Evolutionary conservation across 2,113 vertebrate species (phyloP).

Genomic region (Aythya baeri): DNA sequence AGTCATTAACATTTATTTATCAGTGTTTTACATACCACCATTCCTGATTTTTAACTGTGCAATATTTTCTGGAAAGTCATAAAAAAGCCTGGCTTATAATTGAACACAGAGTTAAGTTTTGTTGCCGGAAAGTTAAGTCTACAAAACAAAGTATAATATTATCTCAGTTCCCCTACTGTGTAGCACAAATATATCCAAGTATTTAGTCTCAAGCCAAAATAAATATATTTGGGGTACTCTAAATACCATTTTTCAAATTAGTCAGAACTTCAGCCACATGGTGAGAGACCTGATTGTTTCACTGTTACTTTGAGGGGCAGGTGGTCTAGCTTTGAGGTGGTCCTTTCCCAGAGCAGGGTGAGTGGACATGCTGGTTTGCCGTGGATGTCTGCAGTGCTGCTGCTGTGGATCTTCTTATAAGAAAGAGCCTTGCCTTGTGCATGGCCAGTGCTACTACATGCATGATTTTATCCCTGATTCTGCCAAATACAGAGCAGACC

Average conservation of each 20-base stretch:
- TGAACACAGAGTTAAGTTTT: background rate
- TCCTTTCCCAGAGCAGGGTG: background rate
- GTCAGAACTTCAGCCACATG: background rate
- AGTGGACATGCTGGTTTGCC: background rate
- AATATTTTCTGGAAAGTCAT: conserved; percentile 1
- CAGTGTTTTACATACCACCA: conserved; percentile 1
- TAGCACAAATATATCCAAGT: background rate
- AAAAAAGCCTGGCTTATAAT: background rate
- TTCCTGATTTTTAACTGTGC: conserved; percentile 42
- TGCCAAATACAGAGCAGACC: background rate
- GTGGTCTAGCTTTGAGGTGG: too few relatives aligned
- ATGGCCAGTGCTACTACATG: background rate
- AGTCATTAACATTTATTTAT: conserved; percentile 42
- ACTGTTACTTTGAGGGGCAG: background rate
- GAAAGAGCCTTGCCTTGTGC: background rate
- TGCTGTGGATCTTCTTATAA: background rate
- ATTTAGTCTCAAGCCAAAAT: background rate
- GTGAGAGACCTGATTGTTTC: background rate
- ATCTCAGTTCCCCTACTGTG: background rate
- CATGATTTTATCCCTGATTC: background rate
- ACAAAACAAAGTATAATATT: background rate
- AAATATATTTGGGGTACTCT: background rate
- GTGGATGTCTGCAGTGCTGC: accelerated
- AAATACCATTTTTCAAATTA: background rate
- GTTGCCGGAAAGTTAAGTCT: background rate